These are phyloP conservation scores for Siderastrea siderea DNA, from an alignment of 92 coral and sea anemone species.

Conservation along the genomic window DNA sequence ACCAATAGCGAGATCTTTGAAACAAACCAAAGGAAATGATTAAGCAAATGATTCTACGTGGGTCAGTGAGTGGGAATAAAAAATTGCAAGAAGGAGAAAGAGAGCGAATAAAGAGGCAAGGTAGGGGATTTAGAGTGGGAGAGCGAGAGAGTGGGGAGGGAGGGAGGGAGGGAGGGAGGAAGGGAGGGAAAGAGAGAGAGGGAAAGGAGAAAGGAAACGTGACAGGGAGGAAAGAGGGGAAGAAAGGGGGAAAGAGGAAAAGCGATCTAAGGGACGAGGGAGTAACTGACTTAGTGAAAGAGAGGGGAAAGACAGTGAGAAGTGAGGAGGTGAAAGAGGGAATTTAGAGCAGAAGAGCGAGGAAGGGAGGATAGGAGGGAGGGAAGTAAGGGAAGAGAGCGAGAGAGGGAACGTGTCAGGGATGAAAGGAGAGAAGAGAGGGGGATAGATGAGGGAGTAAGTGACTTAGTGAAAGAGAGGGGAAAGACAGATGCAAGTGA, in stretches of 20 bases:
- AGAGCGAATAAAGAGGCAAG: background rate
- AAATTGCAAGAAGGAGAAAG: background rate
- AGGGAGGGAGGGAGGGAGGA: background rate
- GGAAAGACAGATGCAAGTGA: no score
- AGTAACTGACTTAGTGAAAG: no score
- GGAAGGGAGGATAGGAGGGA: background rate
- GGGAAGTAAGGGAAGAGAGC: background rate
- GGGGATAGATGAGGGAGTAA: background rate
- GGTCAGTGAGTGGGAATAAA: background rate
- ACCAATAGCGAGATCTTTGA: slow-evolving; percentile 85
- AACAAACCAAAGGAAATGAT: background rate
- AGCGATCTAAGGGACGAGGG: no score
- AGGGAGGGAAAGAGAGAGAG: background rate
- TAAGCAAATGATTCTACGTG: background rate
- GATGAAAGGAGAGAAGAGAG: background rate
- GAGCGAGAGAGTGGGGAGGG: no score
- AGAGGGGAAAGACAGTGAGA: no score
- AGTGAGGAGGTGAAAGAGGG: background rate
- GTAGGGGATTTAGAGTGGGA: background rate
- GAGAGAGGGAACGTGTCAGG: background rate
- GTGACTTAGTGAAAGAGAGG: no score
- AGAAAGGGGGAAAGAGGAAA: background rate
- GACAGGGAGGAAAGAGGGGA: background rate
- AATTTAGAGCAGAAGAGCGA: background rate
- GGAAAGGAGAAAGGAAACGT: background rate